These are phyloP conservation scores for Aleiodes leptofemur DNA, from an alignment of 2,888 invertebrate genomes.

Conservation along the genomic window DNA sequence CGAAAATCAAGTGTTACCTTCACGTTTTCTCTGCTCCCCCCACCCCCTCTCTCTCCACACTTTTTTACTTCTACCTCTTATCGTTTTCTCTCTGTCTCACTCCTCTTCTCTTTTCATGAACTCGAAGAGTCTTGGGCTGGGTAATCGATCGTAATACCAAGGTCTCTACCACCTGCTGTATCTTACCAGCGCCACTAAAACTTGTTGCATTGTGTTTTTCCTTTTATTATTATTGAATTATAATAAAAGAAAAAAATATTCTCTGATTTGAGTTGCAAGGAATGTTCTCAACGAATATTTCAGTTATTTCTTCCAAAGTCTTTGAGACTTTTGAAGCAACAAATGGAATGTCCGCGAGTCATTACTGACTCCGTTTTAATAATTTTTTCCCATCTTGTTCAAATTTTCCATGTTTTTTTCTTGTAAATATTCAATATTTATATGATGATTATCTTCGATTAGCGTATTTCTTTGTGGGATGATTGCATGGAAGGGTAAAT, in stretches of 20 bases:
- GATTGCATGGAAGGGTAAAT: neutral
- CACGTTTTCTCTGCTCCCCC: slow-evolving; percentile 14
- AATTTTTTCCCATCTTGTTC: no score
- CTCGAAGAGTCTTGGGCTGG: slow-evolving; percentile 57
- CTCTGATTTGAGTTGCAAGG: no score
- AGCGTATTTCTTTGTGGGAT: neutral
- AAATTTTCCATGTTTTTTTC: no score
- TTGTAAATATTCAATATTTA: no score
- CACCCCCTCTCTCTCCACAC: neutral
- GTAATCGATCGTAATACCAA: slow-evolving; percentile 69
- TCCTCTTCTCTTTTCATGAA: slow-evolving; percentile 39
- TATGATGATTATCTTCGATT: no score
- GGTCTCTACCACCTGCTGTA: slow-evolving; percentile 70
- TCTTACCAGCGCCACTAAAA: slow-evolving; percentile 27
- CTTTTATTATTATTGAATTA: no score
- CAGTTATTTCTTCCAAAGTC: no score
- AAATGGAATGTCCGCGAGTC: no score
- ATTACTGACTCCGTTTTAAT: no score
- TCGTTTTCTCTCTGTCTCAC: slow-evolving; percentile 29
- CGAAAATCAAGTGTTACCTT: slow-evolving; percentile 38
- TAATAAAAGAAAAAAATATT: no score
- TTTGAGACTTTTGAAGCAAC: no score
- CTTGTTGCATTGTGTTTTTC: slow-evolving; percentile 43
- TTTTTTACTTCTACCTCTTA: neutral
- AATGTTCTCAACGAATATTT: no score